Percentiles rank a stretch among this genome's conserved stretches.
Conservation (phyloP, 2,888 invertebrate genomes). For the Invenusta paracnida region DNA sequence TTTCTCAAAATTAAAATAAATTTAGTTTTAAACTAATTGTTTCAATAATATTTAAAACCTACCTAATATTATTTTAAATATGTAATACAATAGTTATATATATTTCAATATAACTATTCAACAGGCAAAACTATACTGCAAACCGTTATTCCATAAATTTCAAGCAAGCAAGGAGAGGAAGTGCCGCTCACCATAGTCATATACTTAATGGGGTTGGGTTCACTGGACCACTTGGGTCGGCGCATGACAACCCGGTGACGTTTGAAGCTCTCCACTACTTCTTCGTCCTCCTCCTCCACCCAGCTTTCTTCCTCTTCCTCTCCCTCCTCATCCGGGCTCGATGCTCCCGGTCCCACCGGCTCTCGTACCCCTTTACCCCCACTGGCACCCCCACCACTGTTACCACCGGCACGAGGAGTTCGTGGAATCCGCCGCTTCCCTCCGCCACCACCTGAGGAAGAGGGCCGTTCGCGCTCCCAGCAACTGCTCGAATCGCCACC, state of each 20-base stretch:
- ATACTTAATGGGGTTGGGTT: not conserved
- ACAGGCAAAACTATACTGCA: too few species aligned
- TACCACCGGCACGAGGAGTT: not conserved
- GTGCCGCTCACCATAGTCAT: constrained; percentile 17
- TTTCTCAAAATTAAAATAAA: too few species aligned
- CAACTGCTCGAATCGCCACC: not conserved
- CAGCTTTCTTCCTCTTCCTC: constrained; percentile 19
- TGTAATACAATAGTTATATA: too few species aligned
- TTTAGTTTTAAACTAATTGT: too few species aligned
- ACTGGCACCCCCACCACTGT: not conserved
- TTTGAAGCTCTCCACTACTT: not conserved
- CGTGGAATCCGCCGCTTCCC: not conserved
- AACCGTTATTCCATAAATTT: too few species aligned
- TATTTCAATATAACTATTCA: too few species aligned
- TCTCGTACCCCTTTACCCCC: constrained; percentile 28
- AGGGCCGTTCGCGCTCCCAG: not conserved
- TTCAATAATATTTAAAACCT: too few species aligned
- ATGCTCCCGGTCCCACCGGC: constrained; percentile 27
- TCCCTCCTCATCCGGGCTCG: constrained; percentile 17
- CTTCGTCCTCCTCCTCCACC: constrained; percentile 28
- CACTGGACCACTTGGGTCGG: not conserved
- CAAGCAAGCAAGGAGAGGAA: too few species aligned
- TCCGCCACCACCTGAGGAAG: not conserved
- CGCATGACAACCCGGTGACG: not conserved
- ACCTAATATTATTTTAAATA: too few species aligned